Evolutionary conservation across 2,113 vertebrate genomes (phyloP), one percentile per base, ranked within the genome.

Genomic region (Syngnathoides biaculeatus): DNA sequence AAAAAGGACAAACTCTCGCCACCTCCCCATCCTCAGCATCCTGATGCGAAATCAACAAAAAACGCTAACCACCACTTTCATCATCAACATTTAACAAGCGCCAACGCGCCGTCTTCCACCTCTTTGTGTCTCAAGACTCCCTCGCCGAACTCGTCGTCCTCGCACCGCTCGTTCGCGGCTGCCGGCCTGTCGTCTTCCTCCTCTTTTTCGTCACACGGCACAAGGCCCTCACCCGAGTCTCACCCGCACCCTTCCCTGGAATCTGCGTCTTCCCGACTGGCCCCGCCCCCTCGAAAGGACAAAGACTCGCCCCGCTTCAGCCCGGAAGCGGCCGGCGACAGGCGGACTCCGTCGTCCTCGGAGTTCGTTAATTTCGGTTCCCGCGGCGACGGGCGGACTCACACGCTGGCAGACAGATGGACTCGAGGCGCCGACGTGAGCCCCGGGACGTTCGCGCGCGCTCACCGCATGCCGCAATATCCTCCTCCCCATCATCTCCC

Each of bases 11-110:
- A 74, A 80, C 89, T 87, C 38, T 75, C 87, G 20, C 68, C 80
- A 14, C 56, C 67, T 57, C 52, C 60, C 69, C 63, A 40, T 72
- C 79, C 53, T 40, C 48, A 12, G 20, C 20, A n/a, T 10, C 72
- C 69, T 43, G 92, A 93, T 81, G 75, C 90, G 67, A 93, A 89
- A 71, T 75, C 80, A 43, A 24, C 60, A 24, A 15, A 73, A 88
- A 91, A 72, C 65, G 83, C 14, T 67, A 67, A 35, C 77, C 68
- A 19, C 80, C 80, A 17, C 89, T 65, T 40, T 13, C 59, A 26
- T 40, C 89, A 89, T 0, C 60, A 71, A 8, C 72, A 19, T 24
- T 60, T 56, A 2, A 81, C 83, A 22, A 52, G 35, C 22, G 14
- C 30, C 47, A 78, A 66, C 52, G 65, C 19, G 6, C 64, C n/a